Evolutionary conservation across 37 sponge, comb jelly and placozoan genomes (phyloP), one percentile per base, ranked within the genome.

Genomic region (Hormiphora californensis): DNA sequence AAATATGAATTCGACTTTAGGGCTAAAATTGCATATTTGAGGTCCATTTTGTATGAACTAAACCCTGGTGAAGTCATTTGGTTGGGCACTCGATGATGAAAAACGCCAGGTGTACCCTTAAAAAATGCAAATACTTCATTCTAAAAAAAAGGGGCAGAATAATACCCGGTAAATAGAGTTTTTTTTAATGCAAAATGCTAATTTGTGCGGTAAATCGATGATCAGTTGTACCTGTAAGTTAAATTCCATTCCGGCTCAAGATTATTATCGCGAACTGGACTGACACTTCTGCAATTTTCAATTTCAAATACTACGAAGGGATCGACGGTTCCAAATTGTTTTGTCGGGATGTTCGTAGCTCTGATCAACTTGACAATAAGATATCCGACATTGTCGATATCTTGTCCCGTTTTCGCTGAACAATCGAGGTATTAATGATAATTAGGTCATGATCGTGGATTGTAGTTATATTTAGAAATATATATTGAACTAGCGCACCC

Each of bases 211-310:
- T n/a, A n/a, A n/a, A n/a, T n/a, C n/a, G n/a, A n/a, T n/a, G n/a
- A n/a, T n/a, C n/a, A n/a, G n/a, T n/a, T n/a, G n/a, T n/a, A 73
- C 81, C 81, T 73, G 46, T 73, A 73, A 22, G 81, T 73, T 2
- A 73, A 40, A 22, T 73, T 73, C 81, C 81, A 73, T 28, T 73
- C 81, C 28, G 81, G 81, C 38, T 73, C 81, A n/a, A 73, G 36
- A 40, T 46, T 43, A 28, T 73, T 40, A 25, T 73, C 81, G 4
- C 81, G 40, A 46, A 73, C 81, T 0, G 81, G 81, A 1, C 46
- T 43, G 0, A 73, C 44, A n/a, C 46, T 43, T 17, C 81, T 39
- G 22, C 81, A 73, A 46, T 73, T 73, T 28, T 73, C 81, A 5
- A 73, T 41, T 46, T 73, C 81, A 43, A 73, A 43, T 1, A 73